phyloP scores from a whole-genome alignment of 2,888 invertebrate genomes.

The Eupeodes luniger region DNA sequence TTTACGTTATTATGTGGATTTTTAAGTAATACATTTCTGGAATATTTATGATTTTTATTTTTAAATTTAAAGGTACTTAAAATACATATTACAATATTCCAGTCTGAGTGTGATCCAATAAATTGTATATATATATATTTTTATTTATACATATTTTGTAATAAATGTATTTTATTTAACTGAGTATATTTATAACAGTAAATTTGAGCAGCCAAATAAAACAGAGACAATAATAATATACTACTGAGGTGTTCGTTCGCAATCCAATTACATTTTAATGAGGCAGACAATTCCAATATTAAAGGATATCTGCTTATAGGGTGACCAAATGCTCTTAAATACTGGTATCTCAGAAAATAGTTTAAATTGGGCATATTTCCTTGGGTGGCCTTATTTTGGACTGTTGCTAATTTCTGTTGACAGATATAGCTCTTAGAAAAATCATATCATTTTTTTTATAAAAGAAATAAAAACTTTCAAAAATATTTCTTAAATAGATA shows the following conservation, averaged over 20 bases:
- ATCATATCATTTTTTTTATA: too few relatives aligned
- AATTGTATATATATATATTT: not conserved
- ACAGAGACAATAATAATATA: not conserved
- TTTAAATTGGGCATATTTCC: too few relatives aligned
- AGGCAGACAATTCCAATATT: constrained; percentile 60
- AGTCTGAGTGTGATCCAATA: not conserved
- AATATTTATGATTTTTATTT: constrained; percentile 28
- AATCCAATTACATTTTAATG: constrained; percentile 66
- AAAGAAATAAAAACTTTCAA: too few relatives aligned
- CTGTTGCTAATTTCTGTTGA: too few relatives aligned
- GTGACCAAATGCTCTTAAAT: not conserved
- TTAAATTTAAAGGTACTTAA: not conserved
- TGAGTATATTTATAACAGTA: constrained; percentile 6
- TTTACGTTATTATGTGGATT: constrained; percentile 61
- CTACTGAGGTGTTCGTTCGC: constrained; percentile 39
- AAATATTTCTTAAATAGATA: too few relatives aligned
- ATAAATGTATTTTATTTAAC: not conserved
- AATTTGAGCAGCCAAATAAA: constrained; percentile 39
- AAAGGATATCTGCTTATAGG: not conserved
- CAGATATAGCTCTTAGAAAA: too few relatives aligned
- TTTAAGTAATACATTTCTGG: constrained; percentile 52
- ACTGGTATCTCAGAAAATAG: too few relatives aligned
- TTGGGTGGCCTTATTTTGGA: too few relatives aligned
- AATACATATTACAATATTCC: not conserved
- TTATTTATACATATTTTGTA: too few relatives aligned